Percentiles rank a stretch among this genome's conserved stretches.
Evolutionary conservation across 92 coral and sea anemone genomes (phyloP).

Genomic region (Diadumene lineata): DNA sequence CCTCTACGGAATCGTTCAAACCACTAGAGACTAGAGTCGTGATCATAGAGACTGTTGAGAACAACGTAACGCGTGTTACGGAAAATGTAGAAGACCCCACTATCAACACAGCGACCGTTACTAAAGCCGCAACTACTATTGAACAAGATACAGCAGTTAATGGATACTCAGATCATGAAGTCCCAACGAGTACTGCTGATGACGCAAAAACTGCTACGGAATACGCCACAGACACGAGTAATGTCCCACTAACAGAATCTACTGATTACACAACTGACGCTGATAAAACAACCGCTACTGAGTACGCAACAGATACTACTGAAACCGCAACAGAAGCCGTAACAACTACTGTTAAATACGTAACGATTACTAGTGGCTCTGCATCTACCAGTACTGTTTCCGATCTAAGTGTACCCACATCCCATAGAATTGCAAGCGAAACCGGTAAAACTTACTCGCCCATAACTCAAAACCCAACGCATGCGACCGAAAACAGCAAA

Average conservation of each 20-base stretch:
- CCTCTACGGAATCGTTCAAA: not conserved
- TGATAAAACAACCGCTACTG: constrained; percentile 11
- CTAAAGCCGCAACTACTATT: not conserved
- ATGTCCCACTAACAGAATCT: not conserved
- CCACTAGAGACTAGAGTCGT: no score
- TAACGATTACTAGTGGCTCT: no score
- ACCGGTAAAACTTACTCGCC: not conserved
- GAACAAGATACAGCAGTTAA: not conserved
- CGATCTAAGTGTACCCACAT: not conserved
- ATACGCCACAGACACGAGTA: not conserved
- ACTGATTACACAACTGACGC: not conserved
- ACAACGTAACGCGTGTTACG: no score
- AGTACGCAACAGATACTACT: not conserved
- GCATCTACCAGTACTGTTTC: no score
- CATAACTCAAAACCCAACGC: not conserved
- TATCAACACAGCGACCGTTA: no score
- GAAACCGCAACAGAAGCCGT: not conserved
- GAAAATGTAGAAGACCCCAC: no score
- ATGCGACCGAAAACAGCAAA: not conserved
- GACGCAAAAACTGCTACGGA: not conserved
- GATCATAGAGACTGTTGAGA: no score
- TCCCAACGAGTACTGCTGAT: not conserved
- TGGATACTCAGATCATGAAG: not conserved
- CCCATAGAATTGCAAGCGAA: no score
- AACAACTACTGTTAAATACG: not conserved